Evolutionary conservation across 2,113 vertebrate species (phyloP).

Genomic region (Sapayoa aenigma): DNA sequence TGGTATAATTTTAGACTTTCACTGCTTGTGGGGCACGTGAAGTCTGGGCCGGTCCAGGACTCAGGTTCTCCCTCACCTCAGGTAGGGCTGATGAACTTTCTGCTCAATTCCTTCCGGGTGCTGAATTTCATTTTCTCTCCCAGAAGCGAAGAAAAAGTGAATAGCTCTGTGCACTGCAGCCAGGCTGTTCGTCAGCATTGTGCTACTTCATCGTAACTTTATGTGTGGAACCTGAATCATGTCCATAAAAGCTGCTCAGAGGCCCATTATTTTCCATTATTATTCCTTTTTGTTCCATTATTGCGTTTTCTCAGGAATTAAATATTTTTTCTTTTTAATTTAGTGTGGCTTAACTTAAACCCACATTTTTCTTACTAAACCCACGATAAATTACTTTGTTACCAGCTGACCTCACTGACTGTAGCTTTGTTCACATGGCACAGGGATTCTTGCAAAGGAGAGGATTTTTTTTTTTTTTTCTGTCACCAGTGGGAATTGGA

Average conservation of each 20-base stretch:
- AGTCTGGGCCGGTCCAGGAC: too few species aligned
- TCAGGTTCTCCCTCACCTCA: accelerated
- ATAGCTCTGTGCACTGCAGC: background rate
- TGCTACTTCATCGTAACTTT: background rate
- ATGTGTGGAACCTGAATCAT: background rate
- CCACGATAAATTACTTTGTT: background rate
- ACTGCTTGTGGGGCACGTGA: accelerated
- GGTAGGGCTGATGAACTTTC: background rate
- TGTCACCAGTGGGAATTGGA: background rate
- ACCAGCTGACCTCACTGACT: background rate
- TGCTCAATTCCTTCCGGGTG: background rate
- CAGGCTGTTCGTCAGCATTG: background rate
- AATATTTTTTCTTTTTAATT: background rate
- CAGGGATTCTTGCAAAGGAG: background rate
- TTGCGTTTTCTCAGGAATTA: background rate
- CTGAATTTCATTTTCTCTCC: background rate
- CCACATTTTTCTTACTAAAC: background rate
- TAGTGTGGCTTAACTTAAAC: background rate
- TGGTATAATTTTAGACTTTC: background rate
- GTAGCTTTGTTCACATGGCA: background rate
- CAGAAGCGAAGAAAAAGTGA: background rate
- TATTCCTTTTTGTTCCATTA: background rate
- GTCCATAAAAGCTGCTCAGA: background rate
- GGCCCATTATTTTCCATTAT: background rate
- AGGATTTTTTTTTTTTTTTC: background rate